Percentiles rank a stretch among this genome's conserved stretches.
These are phyloP conservation scores for Antigone vipio DNA, from an alignment of 2,113 vertebrate genomes.

Conservation along the genomic window DNA sequence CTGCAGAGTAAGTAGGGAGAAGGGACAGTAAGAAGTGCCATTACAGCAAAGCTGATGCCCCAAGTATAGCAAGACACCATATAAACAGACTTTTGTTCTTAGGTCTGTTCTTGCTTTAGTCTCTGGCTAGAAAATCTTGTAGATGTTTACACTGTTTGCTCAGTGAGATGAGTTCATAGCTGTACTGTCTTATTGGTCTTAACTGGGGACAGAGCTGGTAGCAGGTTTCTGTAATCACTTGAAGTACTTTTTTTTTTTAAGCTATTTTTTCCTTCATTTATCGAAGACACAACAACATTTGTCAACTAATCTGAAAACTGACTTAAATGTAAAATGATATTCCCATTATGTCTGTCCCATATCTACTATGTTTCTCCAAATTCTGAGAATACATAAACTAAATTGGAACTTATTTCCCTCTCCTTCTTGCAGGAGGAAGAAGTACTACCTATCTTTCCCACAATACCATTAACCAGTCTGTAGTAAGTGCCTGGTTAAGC, in stretches of 20 bases:
- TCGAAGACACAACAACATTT: background rate
- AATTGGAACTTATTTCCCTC: background rate
- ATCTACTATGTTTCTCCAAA: background rate
- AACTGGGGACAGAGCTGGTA: background rate
- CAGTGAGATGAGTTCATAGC: background rate
- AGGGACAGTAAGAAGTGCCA: background rate
- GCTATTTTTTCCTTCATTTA: background rate
- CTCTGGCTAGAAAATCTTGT: background rate
- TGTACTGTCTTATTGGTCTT: background rate
- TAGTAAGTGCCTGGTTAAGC: constrained; percentile 87
- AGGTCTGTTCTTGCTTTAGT: background rate
- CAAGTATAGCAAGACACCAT: background rate
- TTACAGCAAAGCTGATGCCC: background rate
- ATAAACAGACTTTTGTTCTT: background rate
- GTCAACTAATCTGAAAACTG: background rate
- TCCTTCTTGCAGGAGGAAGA: constrained; percentile 81
- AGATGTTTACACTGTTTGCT: background rate
- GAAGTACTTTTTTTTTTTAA: background rate
- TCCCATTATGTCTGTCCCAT: background rate
- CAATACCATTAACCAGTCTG: constrained; percentile 78
- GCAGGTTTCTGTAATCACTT: background rate
- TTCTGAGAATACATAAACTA: background rate
- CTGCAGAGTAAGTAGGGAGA: background rate
- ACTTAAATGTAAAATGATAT: background rate
- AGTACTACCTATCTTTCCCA: constrained; percentile 83